Conservation (phyloP, 1,140 invertebrate genomes). For the Limonius californicus region DNA sequence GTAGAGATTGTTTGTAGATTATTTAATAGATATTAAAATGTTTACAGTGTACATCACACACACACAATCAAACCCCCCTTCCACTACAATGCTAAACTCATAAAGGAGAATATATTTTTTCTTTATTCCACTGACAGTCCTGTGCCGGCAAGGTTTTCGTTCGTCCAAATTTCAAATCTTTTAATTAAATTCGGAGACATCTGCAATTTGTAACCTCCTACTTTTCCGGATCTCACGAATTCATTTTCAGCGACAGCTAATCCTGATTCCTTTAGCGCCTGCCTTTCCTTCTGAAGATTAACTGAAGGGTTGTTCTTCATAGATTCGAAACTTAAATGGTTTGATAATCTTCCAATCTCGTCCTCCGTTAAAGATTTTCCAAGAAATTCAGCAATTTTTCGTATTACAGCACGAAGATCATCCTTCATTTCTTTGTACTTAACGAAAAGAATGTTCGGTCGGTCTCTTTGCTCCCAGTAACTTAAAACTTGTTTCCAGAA, state of each 20-base stretch:
- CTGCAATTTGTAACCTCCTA: slow-evolving; percentile 72
- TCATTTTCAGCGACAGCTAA: not conserved
- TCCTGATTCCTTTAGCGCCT: slow-evolving; percentile 29
- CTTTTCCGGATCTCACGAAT: slow-evolving; percentile 69
- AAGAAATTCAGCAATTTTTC: slow-evolving; percentile 57
- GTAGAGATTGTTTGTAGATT: too few species aligned
- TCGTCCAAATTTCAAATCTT: not conserved
- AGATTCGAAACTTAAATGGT: slow-evolving; percentile 61
- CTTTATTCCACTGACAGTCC: too few species aligned
- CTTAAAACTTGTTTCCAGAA: slow-evolving; percentile 59
- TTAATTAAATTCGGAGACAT: not conserved
- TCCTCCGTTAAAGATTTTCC: slow-evolving; percentile 50
- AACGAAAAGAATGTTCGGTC: slow-evolving; percentile 58
- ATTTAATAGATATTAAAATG: too few species aligned
- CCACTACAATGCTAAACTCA: too few species aligned
- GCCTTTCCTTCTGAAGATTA: slow-evolving; percentile 61
- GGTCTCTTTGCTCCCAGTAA: slow-evolving; percentile 55
- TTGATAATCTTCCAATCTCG: slow-evolving; percentile 50
- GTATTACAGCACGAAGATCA: slow-evolving; percentile 57
- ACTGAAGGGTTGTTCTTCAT: slow-evolving; percentile 70
- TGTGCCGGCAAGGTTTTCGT: not conserved
- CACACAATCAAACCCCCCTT: too few species aligned
- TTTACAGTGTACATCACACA: too few species aligned
- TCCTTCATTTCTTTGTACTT: slow-evolving; percentile 66
- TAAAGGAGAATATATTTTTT: too few species aligned